These are phyloP conservation scores for Dryobota labecula DNA, from an alignment of 2,888 invertebrate genomes.

Conservation along the genomic window DNA sequence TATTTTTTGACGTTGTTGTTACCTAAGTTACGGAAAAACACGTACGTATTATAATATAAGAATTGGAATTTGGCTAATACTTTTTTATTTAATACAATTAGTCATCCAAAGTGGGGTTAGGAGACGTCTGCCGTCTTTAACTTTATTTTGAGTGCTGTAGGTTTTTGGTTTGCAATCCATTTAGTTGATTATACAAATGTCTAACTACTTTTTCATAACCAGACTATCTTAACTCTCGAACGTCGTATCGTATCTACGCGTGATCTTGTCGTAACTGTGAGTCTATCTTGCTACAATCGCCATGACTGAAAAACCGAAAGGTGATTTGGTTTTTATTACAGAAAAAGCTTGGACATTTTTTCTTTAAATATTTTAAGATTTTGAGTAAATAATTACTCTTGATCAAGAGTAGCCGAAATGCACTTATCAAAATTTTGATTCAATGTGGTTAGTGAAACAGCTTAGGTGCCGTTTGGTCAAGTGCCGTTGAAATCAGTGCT, in stretches of 20 bases:
- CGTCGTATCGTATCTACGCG: background rate
- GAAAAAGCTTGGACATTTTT: no score
- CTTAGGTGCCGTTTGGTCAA: no score
- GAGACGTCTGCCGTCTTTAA: constrained; percentile 11
- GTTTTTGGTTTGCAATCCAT: constrained; percentile 16
- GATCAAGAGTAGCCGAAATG: background rate
- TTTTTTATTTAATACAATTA: no score
- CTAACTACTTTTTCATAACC: background rate
- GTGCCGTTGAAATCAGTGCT: no score
- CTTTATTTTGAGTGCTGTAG: constrained; percentile 1
- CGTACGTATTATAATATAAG: no score
- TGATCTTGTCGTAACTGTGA: background rate
- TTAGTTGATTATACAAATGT: constrained; percentile 15
- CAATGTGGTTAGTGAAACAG: no score
- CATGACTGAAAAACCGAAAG: background rate
- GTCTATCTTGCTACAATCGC: background rate
- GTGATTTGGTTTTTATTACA: background rate
- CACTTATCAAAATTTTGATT: no score
- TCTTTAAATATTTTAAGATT: no score
- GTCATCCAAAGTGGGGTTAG: no score
- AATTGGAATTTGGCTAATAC: no score
- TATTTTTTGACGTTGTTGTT: no score
- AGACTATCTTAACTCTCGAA: background rate
- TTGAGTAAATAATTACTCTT: background rate
- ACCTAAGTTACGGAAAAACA: no score